phyloP scores from a whole-genome alignment of 64 coral and sea anemone genomes.

The Porites australiensis region DNA sequence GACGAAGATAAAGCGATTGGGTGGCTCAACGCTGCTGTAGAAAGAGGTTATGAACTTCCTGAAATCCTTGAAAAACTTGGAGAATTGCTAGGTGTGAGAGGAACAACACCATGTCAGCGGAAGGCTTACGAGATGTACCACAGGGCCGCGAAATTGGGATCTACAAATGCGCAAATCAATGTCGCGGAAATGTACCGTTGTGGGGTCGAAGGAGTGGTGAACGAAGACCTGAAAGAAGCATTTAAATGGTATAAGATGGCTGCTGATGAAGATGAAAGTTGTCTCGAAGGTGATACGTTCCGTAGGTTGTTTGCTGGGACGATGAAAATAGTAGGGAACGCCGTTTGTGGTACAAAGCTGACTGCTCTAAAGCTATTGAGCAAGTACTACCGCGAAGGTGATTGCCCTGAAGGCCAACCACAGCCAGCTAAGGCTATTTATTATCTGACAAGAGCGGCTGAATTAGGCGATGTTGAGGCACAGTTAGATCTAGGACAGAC shows the following conservation, averaged over 20 bases:
- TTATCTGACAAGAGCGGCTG: slow-evolving; percentile 83
- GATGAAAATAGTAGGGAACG: background rate
- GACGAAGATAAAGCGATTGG: slow-evolving; percentile 79
- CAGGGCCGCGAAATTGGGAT: slow-evolving; percentile 54
- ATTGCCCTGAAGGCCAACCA: slow-evolving; percentile 85
- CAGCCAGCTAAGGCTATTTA: slow-evolving; percentile 78
- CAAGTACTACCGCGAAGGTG: slow-evolving; percentile 62
- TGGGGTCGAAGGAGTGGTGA: slow-evolving; percentile 73
- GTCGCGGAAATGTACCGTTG: slow-evolving; percentile 82
- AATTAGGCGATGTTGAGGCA: slow-evolving; percentile 48
- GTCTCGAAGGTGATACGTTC: background rate
- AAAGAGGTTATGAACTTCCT: background rate
- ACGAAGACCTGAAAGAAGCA: slow-evolving; percentile 73
- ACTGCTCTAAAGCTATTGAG: slow-evolving; percentile 27
- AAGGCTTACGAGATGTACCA: slow-evolving; percentile 75
- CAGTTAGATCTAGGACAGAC: slow-evolving; percentile 72
- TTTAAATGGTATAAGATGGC: slow-evolving; percentile 23
- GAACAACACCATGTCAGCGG: background rate
- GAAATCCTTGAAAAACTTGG: slow-evolving; percentile 6
- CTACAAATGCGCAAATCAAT: slow-evolving; percentile 17
- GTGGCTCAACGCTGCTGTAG: slow-evolving; percentile 68
- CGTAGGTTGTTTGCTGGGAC: background rate
- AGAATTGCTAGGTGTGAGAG: slow-evolving; percentile 34
- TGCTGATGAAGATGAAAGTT: slow-evolving; percentile 64
- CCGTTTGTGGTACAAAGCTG: background rate